Percentiles rank a stretch among this genome's conserved stretches.
phyloP scores from a whole-genome alignment of 2,888 invertebrate genomes.

The Ophonus ardosiacus region DNA sequence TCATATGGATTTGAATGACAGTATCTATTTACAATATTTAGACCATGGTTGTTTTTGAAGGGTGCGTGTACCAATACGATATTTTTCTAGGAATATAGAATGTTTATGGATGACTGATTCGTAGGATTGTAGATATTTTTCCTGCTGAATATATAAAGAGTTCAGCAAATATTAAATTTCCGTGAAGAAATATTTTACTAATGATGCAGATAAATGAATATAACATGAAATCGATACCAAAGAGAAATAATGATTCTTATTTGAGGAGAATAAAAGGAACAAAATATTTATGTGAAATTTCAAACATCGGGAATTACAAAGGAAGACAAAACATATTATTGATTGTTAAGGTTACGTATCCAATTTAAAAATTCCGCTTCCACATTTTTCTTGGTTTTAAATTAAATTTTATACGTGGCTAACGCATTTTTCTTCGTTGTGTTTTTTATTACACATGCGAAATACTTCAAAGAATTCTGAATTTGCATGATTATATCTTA shows the following conservation, averaged over 20 bases:
- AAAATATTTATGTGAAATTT: constrained; percentile 12
- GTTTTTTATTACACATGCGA: constrained; percentile 35
- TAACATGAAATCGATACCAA: constrained; percentile 38
- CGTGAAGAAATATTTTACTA: constrained; percentile 2
- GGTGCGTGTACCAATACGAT: too few relatives aligned
- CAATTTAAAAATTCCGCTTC: constrained; percentile 34
- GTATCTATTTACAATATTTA: too few relatives aligned
- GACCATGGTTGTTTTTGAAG: too few relatives aligned
- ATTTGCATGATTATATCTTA: constrained; percentile 8
- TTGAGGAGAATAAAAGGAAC: constrained; percentile 18
- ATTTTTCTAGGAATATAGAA: too few relatives aligned
- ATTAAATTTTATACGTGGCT: constrained; percentile 34
- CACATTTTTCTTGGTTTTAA: constrained; percentile 40
- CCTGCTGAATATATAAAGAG: not conserved
- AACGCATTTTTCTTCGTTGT: constrained; percentile 20
- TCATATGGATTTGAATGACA: too few relatives aligned
- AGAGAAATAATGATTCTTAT: constrained; percentile 37
- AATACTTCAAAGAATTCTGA: constrained; percentile 11
- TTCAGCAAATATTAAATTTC: constrained; percentile 24
- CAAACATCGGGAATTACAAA: constrained; percentile 43
- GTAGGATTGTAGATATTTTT: not conserved
- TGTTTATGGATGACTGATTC: too few relatives aligned
- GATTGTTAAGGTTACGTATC: constrained; percentile 40
- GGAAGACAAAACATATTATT: constrained; percentile 38
- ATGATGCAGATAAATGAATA: constrained; percentile 42